Conservation (phyloP, 1,140 invertebrate species). For the Neotoxoptera formosana region DNA sequence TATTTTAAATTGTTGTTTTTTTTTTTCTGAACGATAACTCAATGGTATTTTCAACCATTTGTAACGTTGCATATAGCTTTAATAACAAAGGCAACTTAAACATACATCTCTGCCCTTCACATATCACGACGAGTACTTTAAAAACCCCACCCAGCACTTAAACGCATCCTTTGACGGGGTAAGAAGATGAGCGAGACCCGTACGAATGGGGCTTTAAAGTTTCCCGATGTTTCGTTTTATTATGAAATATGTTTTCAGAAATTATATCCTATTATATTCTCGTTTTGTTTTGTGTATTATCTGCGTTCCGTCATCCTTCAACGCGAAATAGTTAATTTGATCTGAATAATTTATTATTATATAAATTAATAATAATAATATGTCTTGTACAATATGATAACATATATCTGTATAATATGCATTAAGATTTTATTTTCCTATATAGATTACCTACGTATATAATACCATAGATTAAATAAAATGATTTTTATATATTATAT, state of each 20-base stretch:
- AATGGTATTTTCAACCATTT: background rate
- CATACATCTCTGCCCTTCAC: background rate
- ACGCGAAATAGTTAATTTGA: background rate
- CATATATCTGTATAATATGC: no score
- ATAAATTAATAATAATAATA: no score
- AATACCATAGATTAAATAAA: no score
- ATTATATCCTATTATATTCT: background rate
- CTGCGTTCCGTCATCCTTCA: no score
- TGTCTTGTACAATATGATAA: no score
- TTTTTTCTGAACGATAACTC: background rate
- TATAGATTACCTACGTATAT: no score
- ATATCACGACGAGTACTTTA: background rate
- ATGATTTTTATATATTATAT: no score
- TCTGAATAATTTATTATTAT: no score
- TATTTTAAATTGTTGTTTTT: background rate
- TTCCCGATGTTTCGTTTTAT: background rate
- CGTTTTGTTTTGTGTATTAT: background rate
- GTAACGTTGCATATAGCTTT: background rate
- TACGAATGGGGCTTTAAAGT: background rate
- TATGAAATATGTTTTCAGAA: background rate
- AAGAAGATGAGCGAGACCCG: background rate
- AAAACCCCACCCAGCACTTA: conserved; percentile 6
- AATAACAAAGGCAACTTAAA: background rate
- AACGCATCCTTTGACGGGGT: background rate
- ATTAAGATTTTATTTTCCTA: no score